phyloP scores from a whole-genome alignment of 2,113 vertebrate species.

The Anarrhichthys ocellatus region DNA sequence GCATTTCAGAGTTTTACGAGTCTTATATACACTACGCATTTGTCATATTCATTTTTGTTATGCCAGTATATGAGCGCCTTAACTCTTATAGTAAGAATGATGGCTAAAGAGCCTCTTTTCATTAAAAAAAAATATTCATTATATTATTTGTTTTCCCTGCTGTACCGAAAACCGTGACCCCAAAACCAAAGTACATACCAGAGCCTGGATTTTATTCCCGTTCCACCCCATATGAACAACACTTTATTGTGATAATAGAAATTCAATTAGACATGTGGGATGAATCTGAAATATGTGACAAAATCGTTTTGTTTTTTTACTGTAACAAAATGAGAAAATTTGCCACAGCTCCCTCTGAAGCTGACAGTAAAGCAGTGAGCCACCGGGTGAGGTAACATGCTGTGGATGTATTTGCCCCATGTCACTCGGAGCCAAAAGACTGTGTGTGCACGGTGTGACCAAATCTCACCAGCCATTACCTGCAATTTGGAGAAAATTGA shows the following conservation, averaged over 20 bases:
- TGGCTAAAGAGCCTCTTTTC: not conserved
- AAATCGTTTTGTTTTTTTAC: not conserved
- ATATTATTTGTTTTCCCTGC: not conserved
- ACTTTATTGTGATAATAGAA: not conserved
- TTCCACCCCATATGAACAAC: not conserved
- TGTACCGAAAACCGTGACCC: not conserved
- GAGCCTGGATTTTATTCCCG: not conserved
- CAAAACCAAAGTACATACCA: not conserved
- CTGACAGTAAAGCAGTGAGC: slow-evolving; percentile 1
- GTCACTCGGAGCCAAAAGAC: slow-evolving; percentile 39
- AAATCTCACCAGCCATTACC: slow-evolving; percentile 59
- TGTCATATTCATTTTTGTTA: not conserved
- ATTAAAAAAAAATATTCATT: not conserved
- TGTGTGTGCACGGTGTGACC: slow-evolving; percentile 48
- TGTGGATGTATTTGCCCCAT: slow-evolving; percentile 52
- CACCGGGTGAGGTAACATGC: slow-evolving; percentile 45
- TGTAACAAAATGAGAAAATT: slow-evolving; percentile 14
- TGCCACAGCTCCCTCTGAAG: not conserved
- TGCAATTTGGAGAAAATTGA: slow-evolving; percentile 71
- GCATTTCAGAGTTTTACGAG: not conserved
- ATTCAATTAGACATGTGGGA: not conserved
- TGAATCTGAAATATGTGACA: not conserved
- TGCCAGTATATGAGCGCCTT: not conserved
- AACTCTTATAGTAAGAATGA: not conserved
- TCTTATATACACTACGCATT: not conserved